phyloP scores from a whole-genome alignment of 2,888 invertebrate genomes.

The Ophion ventricosus region DNA sequence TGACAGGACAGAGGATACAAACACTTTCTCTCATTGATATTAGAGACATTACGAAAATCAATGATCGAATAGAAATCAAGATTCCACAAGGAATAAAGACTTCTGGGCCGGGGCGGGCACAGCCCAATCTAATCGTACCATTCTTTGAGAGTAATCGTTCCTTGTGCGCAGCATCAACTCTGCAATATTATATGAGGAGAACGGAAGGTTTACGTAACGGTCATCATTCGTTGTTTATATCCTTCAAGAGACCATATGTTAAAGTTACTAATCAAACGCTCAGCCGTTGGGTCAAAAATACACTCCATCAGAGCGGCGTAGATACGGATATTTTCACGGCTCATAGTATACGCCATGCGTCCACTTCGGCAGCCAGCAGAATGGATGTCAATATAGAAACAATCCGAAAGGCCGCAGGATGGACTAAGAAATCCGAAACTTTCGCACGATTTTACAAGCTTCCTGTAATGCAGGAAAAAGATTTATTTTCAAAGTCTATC shows the following conservation, averaged over 20 bases:
- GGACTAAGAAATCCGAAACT: background rate
- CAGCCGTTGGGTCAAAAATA: slow-evolving; percentile 14
- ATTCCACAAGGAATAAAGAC: slow-evolving; percentile 34
- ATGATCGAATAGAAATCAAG: slow-evolving; percentile 18
- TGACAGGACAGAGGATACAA: slow-evolving; percentile 33
- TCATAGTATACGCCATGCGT: background rate
- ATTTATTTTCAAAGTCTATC: background rate
- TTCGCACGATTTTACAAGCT: slow-evolving; percentile 16
- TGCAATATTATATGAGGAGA: slow-evolving; percentile 6
- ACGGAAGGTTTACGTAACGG: background rate
- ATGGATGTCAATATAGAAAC: background rate
- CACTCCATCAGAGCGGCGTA: background rate
- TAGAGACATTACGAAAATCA: background rate
- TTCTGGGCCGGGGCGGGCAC: slow-evolving; percentile 1
- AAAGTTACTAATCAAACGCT: slow-evolving; percentile 20
- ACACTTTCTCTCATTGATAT: slow-evolving; percentile 9
- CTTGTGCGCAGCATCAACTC: slow-evolving; percentile 35
- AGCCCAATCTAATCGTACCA: slow-evolving; percentile 35
- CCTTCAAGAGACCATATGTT: slow-evolving; percentile 9
- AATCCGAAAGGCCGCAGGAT: slow-evolving; percentile 5
- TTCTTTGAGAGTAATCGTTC: slow-evolving; percentile 34
- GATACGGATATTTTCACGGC: slow-evolving; percentile 3
- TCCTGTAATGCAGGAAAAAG: background rate
- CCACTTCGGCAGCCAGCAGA: slow-evolving; percentile 5
- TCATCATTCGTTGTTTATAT: background rate